Evolutionary conservation across 1,140 invertebrate genomes (phyloP).

Genomic region (Acromyrmex heyeri): DNA sequence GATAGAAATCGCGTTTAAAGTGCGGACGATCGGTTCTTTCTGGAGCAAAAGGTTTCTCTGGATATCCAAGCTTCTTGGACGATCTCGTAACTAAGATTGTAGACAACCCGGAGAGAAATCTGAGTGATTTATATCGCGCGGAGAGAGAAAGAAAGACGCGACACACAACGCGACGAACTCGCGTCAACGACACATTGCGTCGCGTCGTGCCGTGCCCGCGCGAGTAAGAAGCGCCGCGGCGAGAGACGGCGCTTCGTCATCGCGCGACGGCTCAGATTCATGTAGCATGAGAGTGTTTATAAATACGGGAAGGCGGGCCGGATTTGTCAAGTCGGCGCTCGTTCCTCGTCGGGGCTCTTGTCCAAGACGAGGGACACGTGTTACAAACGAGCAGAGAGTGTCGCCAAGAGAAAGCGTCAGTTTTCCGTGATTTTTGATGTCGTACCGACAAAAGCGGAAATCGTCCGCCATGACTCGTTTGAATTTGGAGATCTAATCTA

Average conservation of each 20-base stretch:
- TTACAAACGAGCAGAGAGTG: slow-evolving; percentile 72
- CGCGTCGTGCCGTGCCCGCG: background rate
- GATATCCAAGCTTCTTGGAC: slow-evolving; percentile 2
- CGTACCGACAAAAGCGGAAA: slow-evolving; percentile 15
- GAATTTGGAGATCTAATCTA: background rate
- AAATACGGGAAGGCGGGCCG: slow-evolving; percentile 81
- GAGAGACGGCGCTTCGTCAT: slow-evolving; percentile 67
- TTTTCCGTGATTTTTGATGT: slow-evolving; percentile 35
- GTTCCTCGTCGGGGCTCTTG: slow-evolving; percentile 39
- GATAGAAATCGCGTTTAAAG: background rate
- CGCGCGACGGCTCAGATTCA: slow-evolving; percentile 79
- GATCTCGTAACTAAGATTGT: slow-evolving; percentile 59
- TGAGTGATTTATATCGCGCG: slow-evolving; percentile 56
- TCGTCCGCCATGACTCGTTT: slow-evolving; percentile 4
- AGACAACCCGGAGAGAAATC: slow-evolving; percentile 51
- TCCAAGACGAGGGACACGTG: slow-evolving; percentile 68
- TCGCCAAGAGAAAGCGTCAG: slow-evolving; percentile 46
- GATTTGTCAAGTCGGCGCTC: slow-evolving; percentile 81
- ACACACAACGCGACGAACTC: slow-evolving; percentile 14
- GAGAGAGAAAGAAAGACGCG: slow-evolving; percentile 40
- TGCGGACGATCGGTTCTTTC: slow-evolving; percentile 7
- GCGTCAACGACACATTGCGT: slow-evolving; percentile 12
- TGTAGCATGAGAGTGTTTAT: slow-evolving; percentile 84
- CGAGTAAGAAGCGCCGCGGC: slow-evolving; percentile 26
- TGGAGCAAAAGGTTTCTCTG: slow-evolving; percentile 15